Evolutionary conservation across 2,113 vertebrate species (phyloP).

Genomic region (Clupea harengus): DNA sequence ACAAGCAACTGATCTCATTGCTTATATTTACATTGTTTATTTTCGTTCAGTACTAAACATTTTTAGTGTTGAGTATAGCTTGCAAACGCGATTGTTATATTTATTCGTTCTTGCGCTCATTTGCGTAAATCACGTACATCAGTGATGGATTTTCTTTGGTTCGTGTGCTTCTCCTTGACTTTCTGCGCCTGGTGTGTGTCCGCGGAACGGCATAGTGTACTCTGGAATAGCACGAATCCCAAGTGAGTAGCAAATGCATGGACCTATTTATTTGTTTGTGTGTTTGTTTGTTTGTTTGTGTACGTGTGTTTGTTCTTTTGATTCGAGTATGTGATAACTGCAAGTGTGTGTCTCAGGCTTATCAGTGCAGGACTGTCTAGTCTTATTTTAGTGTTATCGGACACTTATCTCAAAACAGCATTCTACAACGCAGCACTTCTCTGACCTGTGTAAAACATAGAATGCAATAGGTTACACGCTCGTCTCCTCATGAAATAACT

Average conservation of each 20-base stretch:
- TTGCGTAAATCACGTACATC: constrained; percentile 31
- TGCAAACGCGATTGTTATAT: not conserved
- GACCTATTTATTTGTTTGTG: not conserved
- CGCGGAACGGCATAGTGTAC: constrained; percentile 75
- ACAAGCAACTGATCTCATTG: not conserved
- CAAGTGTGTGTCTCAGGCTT: not conserved
- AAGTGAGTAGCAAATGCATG: constrained; percentile 61
- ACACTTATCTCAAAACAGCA: not conserved
- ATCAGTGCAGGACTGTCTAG: not conserved
- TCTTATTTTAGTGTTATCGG: not conserved
- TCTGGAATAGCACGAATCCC: constrained; percentile 73
- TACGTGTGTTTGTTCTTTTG: not conserved
- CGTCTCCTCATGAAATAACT: not conserved
- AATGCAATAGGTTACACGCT: not conserved
- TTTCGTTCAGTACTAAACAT: not conserved
- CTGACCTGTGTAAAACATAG: not conserved
- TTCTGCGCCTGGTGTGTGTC: constrained; percentile 58
- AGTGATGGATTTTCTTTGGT: constrained; percentile 67
- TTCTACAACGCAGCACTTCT: not conserved
- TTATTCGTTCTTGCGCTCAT: not conserved
- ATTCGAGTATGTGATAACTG: not conserved
- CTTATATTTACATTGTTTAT: not conserved
- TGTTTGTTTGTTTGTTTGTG: not conserved
- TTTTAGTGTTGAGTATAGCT: not conserved
- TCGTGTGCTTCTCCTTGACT: constrained; percentile 61